Evolutionary conservation across 2,797 vertebrate species (phyloP), one percentile per base, ranked within the genome.

Genomic region (Calcarius lapponicus): DNA sequence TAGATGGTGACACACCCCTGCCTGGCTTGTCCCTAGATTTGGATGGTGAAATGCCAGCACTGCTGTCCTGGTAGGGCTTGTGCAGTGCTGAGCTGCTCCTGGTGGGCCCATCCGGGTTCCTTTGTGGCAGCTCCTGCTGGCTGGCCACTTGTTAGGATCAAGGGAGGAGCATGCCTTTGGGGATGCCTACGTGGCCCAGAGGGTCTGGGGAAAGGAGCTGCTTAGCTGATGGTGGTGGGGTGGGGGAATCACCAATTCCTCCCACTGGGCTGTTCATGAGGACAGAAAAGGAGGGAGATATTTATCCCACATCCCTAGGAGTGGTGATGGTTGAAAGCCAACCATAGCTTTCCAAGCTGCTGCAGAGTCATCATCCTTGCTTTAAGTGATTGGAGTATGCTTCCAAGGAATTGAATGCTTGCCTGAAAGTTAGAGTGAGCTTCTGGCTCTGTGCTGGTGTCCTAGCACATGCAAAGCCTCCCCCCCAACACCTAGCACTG

Each of bases 231-330:
- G 24, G 6, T 71, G 53, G 22, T 6, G 15, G 3, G 8, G 1
- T 60, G 29, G 6, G 26, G 7, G 40, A 18, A 28, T 66, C 29
- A 32, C 36, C 6, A 5, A 2, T 86, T 84, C 24, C 24, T 86
- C 32, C 11, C 15, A 8, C 22, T 10, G 38, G 25, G 7, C 22
- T 72, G 54, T 32, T 50, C 24, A 42, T 0, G 0, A 50, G 38
- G 11, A 25, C 11, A 56, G 67, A 70, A 84, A 66, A 88, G 13
- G 22, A 65, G 10, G 9, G 17, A 19, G 50, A 18, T 42, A 19
- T 11, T 94, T 19, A 18, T 34, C 17, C 36, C 25, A 48, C 1
- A 3, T 36, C 10, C 2, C 5, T 10, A 29, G 25, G 9, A 29
- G 7, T 42, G 26, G 19, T 40, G 32, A n/a, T 18, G 17, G 22